phyloP scores from a whole-genome alignment of 2,113 vertebrate genomes.

The Oncorhynchus mykiss region DNA sequence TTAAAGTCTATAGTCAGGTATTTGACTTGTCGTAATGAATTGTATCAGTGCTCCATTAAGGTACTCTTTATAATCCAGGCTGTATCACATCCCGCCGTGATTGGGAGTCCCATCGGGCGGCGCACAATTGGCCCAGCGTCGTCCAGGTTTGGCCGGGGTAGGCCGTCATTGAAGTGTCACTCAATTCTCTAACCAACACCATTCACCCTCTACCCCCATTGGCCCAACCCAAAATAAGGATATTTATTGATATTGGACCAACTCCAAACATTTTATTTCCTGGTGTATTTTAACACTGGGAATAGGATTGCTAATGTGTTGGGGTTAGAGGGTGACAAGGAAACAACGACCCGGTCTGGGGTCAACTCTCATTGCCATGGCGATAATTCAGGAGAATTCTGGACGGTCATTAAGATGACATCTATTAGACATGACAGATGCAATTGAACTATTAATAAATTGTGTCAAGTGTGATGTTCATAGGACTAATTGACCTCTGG shows the following conservation, averaged over 20 bases:
- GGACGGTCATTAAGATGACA: constrained; percentile 55
- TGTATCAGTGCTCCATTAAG: constrained; percentile 31
- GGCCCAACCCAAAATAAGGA: background rate
- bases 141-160: no score
- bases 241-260: background rate
- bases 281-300: constrained; percentile 1
- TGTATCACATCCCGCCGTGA: no score
- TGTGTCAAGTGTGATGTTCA: constrained; percentile 66
- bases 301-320: constrained; percentile 29
- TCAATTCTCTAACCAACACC: background rate
- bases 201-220: constrained; percentile 6
- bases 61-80: background rate
- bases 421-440: constrained; percentile 73
- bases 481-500: constrained; percentile 59
- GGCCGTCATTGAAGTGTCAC: constrained; percentile 1
- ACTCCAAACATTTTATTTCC: background rate
- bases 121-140: no score
- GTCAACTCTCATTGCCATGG: constrained; percentile 32
- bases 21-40: constrained; percentile 4
- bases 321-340: constrained; percentile 18
- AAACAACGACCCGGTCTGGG: constrained; percentile 30
- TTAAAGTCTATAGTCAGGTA: background rate
- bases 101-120: no score
- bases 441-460: constrained; percentile 68
- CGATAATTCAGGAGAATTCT: constrained; percentile 39